Percentiles rank a stretch among this genome's conserved stretches.
phyloP scores from a whole-genome alignment of 2,113 vertebrate species.

The Scalopus aquaticus region DNA sequence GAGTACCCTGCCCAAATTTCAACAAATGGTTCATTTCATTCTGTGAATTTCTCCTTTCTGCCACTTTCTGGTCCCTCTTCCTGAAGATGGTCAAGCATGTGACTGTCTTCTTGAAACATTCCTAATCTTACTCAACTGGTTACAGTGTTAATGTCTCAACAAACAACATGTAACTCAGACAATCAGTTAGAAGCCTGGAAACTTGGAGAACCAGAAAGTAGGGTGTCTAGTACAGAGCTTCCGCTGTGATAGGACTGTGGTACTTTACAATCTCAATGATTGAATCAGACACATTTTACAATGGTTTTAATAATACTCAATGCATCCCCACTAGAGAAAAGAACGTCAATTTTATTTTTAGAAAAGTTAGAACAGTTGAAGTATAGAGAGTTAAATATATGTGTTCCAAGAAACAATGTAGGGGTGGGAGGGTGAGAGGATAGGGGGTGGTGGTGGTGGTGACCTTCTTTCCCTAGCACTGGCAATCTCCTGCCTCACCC shows the following conservation, averaged over 20 bases:
- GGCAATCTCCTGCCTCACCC: background rate
- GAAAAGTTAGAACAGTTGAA: background rate
- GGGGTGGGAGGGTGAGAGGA: no score
- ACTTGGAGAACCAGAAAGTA: background rate
- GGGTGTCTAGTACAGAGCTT: background rate
- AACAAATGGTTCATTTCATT: background rate
- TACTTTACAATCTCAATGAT: background rate
- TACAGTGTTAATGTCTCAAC: background rate
- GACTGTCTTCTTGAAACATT: background rate
- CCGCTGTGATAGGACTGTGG: background rate
- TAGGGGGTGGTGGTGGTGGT: no score
- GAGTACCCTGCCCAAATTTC: background rate
- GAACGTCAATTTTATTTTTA: background rate
- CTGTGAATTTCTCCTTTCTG: background rate
- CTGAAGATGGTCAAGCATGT: background rate
- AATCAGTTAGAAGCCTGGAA: background rate
- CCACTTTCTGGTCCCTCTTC: background rate
- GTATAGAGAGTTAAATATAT: constrained; percentile 12
- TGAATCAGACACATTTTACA: background rate
- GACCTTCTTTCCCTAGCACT: background rate
- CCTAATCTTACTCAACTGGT: background rate
- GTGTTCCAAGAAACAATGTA: background rate
- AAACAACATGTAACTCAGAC: background rate
- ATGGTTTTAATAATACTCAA: background rate
- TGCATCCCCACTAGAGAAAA: background rate